Base-by-base conservation (phyloP, 2,888 invertebrate genomes). In the Meandrusa payeni region DNA sequence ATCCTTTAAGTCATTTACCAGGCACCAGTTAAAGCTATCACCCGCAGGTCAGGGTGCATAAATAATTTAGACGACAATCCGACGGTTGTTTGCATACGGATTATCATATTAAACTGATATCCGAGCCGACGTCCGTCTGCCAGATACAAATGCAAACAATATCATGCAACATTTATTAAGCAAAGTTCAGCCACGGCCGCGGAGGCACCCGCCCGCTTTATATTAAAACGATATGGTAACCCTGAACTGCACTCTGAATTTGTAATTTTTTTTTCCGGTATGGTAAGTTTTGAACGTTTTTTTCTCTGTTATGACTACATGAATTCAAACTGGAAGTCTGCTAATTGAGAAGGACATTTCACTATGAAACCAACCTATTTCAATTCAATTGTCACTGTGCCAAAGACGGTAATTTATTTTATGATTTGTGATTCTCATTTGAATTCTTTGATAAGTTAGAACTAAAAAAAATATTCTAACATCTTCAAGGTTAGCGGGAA, bases 91-190 rank as follows among this genome's bases (percentile, higher is more conserved):
- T 87, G 86, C 86, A 85, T 82, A 73, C 64, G 78, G 82, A 87
- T 87, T 87, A 87, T 86, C 86, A 87, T 87, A 86, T 86, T 87
- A 87, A 86, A 83, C 82, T 79, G 80, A 83, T 85, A 83, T 79
- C 80, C 78, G 76, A 73, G 72, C 69, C 72, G 66, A 55, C 68
- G 74, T 67, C 71, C 69, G 66, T 58, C 55, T 58, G 47, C 56
- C 66, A 59, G 59, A 78, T 82, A 79, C 77, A 69, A 77, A 78
- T 69, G 72, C 76, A 76, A 80, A 83, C 79, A 81, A 80, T 79
- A 77, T 77, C 75, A 74, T 78, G 68, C 71, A 78, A 79, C 76
- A 77, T 82, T 81, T 74, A 79, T 76, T 72, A 72, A 72, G 64
- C 68, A 74, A 76, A 73, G 69, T 71, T 55, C 51, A 51, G 50